Base-by-base conservation (phyloP, 2,797 vertebrate genomes). In the Miichthys miiuy region DNA sequence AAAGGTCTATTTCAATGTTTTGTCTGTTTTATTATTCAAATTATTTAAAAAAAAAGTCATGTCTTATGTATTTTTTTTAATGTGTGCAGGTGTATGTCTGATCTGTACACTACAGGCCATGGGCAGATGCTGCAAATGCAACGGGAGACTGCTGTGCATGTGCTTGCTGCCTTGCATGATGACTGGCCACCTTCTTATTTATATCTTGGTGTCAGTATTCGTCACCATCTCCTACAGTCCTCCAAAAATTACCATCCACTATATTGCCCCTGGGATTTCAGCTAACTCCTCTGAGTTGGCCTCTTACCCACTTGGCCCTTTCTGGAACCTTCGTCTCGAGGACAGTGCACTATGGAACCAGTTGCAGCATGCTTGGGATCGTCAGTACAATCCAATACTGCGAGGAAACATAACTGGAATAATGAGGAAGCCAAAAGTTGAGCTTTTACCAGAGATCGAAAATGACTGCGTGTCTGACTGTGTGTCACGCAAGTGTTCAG, bases 131-230 rank as follows among this genome's bases (percentile, higher is more conserved):
- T 95, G 93, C 89, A 93, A 91, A 84, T 93, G 94, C 88, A 95
- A 90, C 23, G 79, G 93, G 20, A 92, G 91, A 78, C 62, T 95
- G 63, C 80, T 96, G 56, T 96, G 95, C 91, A 88, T 96, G 87
- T 96, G 93, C 79, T 87, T 96, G 67, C 91, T 96, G 47, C 95
- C 95, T n/a, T 96, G 90, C 83, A 90, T 96, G 92, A 95, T 96
- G 95, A 94, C 95, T 20, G 92, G 93, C 69, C 95, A 96, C 81
- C 94, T 96, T 60, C 73, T 96, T 63, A 71, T 96, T 62, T 96
- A 96, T 38, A 81, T 96, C 68, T 75, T 94, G 85, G 94, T 96
- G 58, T 91, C 95, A 69, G 91, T 96, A 84, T 95, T 95, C 38
- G 90, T 96, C 76, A 94, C 95, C 79, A 89, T 96, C 52, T 94